These are phyloP conservation scores for Zootoca vivipara DNA, from an alignment of 2,113 vertebrate species.

Conservation along the genomic window DNA sequence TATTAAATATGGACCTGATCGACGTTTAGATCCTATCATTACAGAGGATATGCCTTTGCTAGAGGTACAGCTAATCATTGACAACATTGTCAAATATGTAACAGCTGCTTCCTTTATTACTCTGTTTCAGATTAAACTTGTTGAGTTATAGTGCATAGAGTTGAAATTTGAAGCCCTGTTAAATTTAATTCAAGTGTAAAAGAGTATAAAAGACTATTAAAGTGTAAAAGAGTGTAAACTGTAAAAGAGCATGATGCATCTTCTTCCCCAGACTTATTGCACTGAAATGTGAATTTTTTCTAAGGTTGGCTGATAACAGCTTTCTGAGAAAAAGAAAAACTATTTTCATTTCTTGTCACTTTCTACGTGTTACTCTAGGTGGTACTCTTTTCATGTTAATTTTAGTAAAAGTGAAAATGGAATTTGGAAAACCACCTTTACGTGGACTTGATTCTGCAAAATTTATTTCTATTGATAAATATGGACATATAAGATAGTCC, in stretches of 20 bases:
- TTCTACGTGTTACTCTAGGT: background rate
- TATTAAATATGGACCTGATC: constrained; percentile 89
- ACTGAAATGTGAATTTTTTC: background rate
- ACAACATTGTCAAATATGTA: background rate
- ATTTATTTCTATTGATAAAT: background rate
- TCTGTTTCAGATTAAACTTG: background rate
- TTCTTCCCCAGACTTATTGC: no score
- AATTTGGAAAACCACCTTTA: background rate
- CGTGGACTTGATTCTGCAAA: background rate
- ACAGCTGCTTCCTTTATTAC: background rate
- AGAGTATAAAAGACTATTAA: background rate
- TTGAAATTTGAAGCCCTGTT: background rate
- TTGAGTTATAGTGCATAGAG: background rate
- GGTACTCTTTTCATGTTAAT: background rate
- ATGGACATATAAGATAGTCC: background rate
- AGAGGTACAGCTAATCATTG: constrained; percentile 79
- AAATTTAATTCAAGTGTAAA: background rate
- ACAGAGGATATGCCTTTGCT: constrained; percentile 93
- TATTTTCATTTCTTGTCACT: background rate
- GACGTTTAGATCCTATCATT: constrained; percentile 91
- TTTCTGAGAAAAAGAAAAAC: background rate
- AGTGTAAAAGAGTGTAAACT: background rate
- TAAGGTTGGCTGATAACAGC: background rate
- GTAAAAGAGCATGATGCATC: background rate
- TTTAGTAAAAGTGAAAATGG: background rate